Evolutionary conservation across 2,888 invertebrate species (phyloP), one percentile per base, ranked within the genome.

Genomic region (Phoenoteleia sp.): DNA sequence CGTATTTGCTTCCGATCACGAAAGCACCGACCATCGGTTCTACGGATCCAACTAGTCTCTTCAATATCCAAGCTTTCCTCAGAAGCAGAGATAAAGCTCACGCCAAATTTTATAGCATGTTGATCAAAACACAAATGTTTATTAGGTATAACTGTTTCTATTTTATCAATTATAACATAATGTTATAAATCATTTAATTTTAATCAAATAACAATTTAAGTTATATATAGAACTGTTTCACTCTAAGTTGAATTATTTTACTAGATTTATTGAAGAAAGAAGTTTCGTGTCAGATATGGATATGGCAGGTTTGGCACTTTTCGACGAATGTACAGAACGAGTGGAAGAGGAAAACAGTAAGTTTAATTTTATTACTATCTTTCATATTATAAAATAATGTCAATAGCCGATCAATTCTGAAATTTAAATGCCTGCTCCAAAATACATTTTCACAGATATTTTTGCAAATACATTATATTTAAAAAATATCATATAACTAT

Each of bases 211-310:
- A 21, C n/a, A 49, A 52, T 23, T 29, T 71, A n/a, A n/a, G n/a
- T n/a, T n/a, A n/a, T n/a, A n/a, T n/a, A n/a, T n/a, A n/a, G n/a
- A n/a, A n/a, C n/a, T n/a, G n/a, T n/a, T n/a, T n/a, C n/a, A n/a
- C n/a, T n/a, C n/a, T n/a, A n/a, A n/a, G n/a, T n/a, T 45, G 17
- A 17, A 45, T 25, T 56, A 19, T 42, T 64, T 81, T 62, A 47
- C 62, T 60, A 96, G 99, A 66, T 99, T 99, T 94, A 99, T 99
- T 86, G 99, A 99, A 94, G 99, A 99, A 94, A 96, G 99, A 19
- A 99, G 99, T 88, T 99, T 99, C 94, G 98, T 99, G 0, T 98
- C 99, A n/a, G 99, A 99, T 92, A 98, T 98, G 90, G 99, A 99
- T 94, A 94, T 94, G 94, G 98, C 98, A 82, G 98, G 98, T 56